Evolutionary conservation across 2,888 invertebrate genomes (phyloP), one percentile per base, ranked within the genome.

Genomic region (Neoscelio sp.): DNA sequence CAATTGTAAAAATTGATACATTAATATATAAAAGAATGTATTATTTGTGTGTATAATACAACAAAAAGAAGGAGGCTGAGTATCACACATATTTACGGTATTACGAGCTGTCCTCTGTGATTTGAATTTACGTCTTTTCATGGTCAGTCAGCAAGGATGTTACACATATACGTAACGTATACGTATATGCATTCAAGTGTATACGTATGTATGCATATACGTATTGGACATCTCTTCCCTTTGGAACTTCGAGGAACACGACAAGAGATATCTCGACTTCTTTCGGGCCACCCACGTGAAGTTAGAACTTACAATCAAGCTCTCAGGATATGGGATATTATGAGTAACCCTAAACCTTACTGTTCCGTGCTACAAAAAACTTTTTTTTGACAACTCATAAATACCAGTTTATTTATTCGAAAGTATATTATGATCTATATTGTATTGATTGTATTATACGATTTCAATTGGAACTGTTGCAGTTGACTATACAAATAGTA

Each of bases 211-310:
- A 40, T 48, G 40, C 12, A 54, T 54, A 42, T 71, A 76, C 64
- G 58, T 74, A 75, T 80, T 71, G 75, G 62, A 67, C 80, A 67
- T 78, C 56, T 76, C 73, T 73, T 73, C 74, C 77, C 77, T 78
- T 80, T 74, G 52, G 68, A 65, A 73, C 76, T 80, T 76, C 80
- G 70, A 80, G 35, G 80, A 80, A 80, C 62, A 79, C 79, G 78
- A 78, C 78, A 78, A 78, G 78, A 78, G 74, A 74, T 78, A 78
- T 74, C 78, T 78, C 74, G 68, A 74, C 78, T 78, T 74, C 75
- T 79, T 79, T 46, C 73, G 80, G 87, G 80, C 87, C 87, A 88
- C 87, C 87, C 87, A 87, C 86, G 87, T 87, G 71, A 85, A 76
- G 60, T 75, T 78, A 78, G 78, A 84, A 80, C 76, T 71, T 82